These are phyloP conservation scores for Strigamia transsilvanica DNA, from an alignment of 2,888 invertebrate genomes.

Conservation along the genomic window DNA sequence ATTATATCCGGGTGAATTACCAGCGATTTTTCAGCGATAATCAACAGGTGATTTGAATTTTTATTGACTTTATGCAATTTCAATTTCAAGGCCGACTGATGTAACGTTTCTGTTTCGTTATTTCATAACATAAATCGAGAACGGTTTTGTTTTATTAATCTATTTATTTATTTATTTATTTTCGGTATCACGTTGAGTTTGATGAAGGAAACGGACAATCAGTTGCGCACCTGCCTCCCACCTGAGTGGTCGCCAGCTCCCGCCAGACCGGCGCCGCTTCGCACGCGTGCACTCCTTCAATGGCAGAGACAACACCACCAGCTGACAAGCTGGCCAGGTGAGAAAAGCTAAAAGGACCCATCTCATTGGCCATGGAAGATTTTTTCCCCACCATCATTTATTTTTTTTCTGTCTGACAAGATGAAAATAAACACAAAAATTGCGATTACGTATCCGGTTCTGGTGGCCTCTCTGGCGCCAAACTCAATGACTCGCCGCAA, in stretches of 20 bases:
- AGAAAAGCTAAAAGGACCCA: background rate
- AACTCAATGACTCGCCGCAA: slow-evolving; percentile 22
- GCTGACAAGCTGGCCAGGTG: slow-evolving; percentile 13
- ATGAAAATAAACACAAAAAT: slow-evolving; percentile 35
- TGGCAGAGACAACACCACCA: background rate
- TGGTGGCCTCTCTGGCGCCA: background rate
- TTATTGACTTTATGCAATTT: background rate
- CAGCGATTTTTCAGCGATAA: background rate
- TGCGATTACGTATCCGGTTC: slow-evolving; percentile 34
- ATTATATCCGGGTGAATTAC: too few relatives aligned
- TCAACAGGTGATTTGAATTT: background rate
- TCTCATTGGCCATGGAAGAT: background rate
- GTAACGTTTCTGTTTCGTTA: too few relatives aligned
- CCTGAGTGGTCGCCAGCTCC: slow-evolving; percentile 34
- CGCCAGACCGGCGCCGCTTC: slow-evolving; percentile 29
- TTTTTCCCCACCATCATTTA: background rate
- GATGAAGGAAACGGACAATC: slow-evolving; percentile 18
- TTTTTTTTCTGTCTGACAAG: background rate
- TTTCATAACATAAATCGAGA: too few relatives aligned
- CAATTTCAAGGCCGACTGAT: background rate
- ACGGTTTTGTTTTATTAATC: too few relatives aligned
- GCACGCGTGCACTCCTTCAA: slow-evolving; percentile 31
- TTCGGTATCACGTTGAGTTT: background rate
- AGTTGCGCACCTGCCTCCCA: slow-evolving; percentile 30
- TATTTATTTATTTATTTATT: too few relatives aligned